Base-by-base conservation (phyloP, 2,113 vertebrate genomes). In the Lophura nycthemera region DNA sequence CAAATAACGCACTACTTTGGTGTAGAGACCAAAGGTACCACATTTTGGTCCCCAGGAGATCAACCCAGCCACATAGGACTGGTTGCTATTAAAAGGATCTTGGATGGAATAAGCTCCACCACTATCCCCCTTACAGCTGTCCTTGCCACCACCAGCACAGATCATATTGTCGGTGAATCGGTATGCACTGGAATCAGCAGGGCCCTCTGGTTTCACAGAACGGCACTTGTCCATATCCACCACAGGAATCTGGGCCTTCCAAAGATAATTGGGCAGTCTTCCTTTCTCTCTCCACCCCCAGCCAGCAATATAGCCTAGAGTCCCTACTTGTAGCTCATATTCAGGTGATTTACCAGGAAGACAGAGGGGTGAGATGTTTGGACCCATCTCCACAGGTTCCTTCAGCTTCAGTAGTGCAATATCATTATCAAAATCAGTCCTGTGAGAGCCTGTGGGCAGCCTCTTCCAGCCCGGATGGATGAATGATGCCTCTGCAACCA, bases 21-120 rank as follows among this genome's bases (percentile, higher is more conserved):
- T 99, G 78, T 99, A 99, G 61, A 98, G 96, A 16, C 98, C 98
- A 42, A 98, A 98, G 61, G 97, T 90, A 25, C 98, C 98, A 70
- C 99, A 99, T 16, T 25, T 29, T 1, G 96, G 96, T 11, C 99
- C 99, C 99, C 99, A 99, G n/a, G 99, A 99, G 90, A 99, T 98
- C 66, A 99, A 76, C 27, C 99, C 99, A 0, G 94, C 97, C 1
- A 98, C 96, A 0, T 97, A 98, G 80, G 97, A 97, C 20, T 42
- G 80, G 8, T 6, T 36, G 10, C 77, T 29, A 14, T 95, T 71
- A 10, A 47, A 72, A 29, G 96, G 96, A 32, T 96, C 93, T 36
- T 64, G 90, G 66, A 98, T 86, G 43, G 98, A 95, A 14, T 98
- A 98, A 19, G 99, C 98, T 13, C 99, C 98, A 0, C 99, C 99